A percentile compares a stretch with the other conserved stretches of the same genome.
These are phyloP conservation scores for Lycorma delicatula DNA, from an alignment of 1,140 invertebrate genomes.

Conservation along the genomic window DNA sequence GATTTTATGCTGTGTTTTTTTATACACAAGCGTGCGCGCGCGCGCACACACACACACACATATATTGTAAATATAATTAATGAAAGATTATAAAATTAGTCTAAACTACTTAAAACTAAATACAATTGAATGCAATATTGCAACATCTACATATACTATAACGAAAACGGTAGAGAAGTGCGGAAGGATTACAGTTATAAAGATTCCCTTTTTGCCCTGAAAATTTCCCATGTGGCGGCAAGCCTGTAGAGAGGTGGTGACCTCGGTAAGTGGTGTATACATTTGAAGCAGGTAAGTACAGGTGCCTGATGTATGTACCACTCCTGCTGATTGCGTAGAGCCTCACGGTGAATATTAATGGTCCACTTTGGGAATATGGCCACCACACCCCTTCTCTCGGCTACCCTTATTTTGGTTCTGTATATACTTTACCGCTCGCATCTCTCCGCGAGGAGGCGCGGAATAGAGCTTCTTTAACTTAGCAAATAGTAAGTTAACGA, in stretches of 20 bases:
- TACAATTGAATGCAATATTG: too few relatives aligned
- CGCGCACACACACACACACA: too few relatives aligned
- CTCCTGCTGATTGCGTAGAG: constrained; percentile 3
- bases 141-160: too few relatives aligned
- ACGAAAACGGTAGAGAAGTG: too few relatives aligned
- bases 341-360: constrained; percentile 3
- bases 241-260: neutral
- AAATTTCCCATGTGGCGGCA: neutral
- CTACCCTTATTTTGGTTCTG: constrained; percentile 3
- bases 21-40: too few relatives aligned
- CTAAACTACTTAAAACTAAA: too few relatives aligned
- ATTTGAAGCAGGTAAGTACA: constrained; percentile 7
- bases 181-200: too few relatives aligned
- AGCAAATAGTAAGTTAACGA: neutral
- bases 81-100: too few relatives aligned
- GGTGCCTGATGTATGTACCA: constrained; percentile 2
- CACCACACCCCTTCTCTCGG: neutral
- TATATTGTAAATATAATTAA: too few relatives aligned
- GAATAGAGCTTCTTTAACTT: too few relatives aligned
- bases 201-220: neutral
- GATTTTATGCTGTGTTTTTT: too few relatives aligned
- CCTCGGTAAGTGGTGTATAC: constrained; percentile 4
- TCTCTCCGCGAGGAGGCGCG: too few relatives aligned
- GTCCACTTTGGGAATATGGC: constrained; percentile 1
- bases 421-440: neutral